Evolutionary conservation across 2,797 vertebrate species (phyloP), one percentile per base, ranked within the genome.

Genomic region (Decapterus maruadsi): DNA sequence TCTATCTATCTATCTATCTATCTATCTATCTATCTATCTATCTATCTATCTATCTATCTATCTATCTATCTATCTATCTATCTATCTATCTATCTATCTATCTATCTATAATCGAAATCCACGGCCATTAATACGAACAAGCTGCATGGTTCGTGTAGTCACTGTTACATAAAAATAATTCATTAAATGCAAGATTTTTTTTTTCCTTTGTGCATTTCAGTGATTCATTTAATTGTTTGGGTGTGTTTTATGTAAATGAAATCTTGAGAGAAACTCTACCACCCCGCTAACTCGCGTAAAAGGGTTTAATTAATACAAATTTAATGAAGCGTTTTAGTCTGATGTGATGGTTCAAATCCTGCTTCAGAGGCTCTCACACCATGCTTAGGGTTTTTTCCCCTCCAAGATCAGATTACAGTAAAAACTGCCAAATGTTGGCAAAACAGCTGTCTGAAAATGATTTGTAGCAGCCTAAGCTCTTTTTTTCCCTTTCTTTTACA

Each of bases 1-100:
- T 67, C 61, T 51, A 53, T 65, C 55, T 57, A 54, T 64, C 64
- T 55, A 22, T 68, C 67, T 38, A 45, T 64, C 59, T 57, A 26
- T 56, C 68, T 31, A 38, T 69, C 65, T 43, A 10, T 31, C 31
- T 46, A 19, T 22, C 31, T 34, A 17, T 29, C 46, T 36, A 51
- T 10, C 26, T 13, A 56, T 48, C 43, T 20, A 64, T 57, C 71
- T 29, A 64, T 65, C 71, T 34, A 66, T 65, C 75, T n/a, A 58
- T 77, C 60, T 45, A 45, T 75, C 64, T 68, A 43, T 57, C 34
- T 36, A 36, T 8, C 34, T 36, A 31, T 31, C n/a, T 10, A 20
- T 50, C 19, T 19, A 6, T 19, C 40, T 42, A 42, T 75, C 64
- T 68, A 51, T 57, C 34, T 8, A 36, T 8, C 34, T 8, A 42